Evolutionary conservation across 2,113 vertebrate species (phyloP).

Genomic region (Notechis scutatus): DNA sequence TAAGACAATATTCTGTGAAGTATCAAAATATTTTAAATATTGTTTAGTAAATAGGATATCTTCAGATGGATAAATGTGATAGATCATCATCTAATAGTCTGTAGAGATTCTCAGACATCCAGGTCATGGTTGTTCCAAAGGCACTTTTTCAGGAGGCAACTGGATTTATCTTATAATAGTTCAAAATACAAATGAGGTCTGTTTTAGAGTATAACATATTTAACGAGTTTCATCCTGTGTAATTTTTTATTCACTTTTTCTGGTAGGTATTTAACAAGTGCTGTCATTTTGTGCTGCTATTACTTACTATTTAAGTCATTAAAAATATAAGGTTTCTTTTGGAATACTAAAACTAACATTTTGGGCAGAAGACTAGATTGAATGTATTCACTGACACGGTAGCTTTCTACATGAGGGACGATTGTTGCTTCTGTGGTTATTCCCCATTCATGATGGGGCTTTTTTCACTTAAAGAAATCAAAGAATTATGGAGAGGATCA

Average conservation of each 20-base stretch:
- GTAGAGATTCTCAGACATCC: no score
- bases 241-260: background rate
- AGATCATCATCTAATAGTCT: background rate
- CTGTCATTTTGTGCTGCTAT: background rate
- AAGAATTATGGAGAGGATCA: background rate
- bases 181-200: background rate
- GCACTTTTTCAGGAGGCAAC: no score
- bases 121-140: no score
- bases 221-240: conserved; percentile 9
- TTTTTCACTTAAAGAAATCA: background rate
- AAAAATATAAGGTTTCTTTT: background rate
- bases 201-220: conserved; percentile 5
- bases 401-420: background rate
- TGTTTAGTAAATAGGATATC: conserved; percentile 5
- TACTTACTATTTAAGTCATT: background rate
- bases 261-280: background rate
- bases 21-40: conserved; percentile 43
- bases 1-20: background rate
- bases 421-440: background rate
- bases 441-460: background rate
- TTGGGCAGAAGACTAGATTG: background rate
- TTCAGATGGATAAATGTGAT: conserved; percentile 23
- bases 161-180: background rate
- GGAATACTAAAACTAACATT: background rate
- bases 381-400: background rate